Evolutionary conservation across 1,140 invertebrate genomes (phyloP).

Genomic region (Heliconius eleuchia): DNA sequence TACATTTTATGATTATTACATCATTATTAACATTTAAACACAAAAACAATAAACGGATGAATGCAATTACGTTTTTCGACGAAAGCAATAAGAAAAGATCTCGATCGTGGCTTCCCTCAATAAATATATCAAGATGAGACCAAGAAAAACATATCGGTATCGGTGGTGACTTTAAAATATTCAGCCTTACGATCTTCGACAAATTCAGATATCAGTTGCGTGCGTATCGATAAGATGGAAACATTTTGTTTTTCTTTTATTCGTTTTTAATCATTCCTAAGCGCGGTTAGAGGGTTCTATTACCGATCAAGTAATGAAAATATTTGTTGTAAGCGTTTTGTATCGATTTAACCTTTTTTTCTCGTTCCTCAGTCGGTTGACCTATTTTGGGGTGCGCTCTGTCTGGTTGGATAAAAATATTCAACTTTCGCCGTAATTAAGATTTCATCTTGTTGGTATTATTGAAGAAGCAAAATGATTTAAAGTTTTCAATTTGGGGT

Average conservation of each 20-base stretch:
- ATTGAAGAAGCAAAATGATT: conserved; percentile 22
- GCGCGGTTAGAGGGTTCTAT: conserved; percentile 24
- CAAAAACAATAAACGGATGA: conserved; percentile 56
- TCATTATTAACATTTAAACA: conserved; percentile 43
- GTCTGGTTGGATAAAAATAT: conserved; percentile 31
- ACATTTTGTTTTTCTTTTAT: conserved; percentile 23
- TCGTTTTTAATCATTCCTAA: conserved; percentile 26
- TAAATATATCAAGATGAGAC: conserved; percentile 76
- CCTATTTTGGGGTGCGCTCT: conserved; percentile 27
- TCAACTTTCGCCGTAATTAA: conserved; percentile 34
- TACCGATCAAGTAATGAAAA: conserved; percentile 31
- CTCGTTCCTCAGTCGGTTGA: conserved; percentile 30
- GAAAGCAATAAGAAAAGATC: conserved; percentile 68
- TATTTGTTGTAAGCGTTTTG: conserved; percentile 34
- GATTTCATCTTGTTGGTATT: conserved; percentile 29
- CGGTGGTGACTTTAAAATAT: conserved; percentile 42
- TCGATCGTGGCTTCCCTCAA: conserved; percentile 64
- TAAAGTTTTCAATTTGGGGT: conserved; percentile 17
- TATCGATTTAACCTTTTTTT: conserved; percentile 36
- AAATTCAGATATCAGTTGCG: conserved; percentile 55
- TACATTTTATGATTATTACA: neutral
- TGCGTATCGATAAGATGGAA: conserved; percentile 32
- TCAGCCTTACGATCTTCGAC: conserved; percentile 32
- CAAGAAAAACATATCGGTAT: conserved; percentile 72
- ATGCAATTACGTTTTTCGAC: conserved; percentile 51